Evolutionary conservation across 2,113 vertebrate genomes (phyloP), one percentile per base, ranked within the genome.

Genomic region (Nanorana parkeri): DNA sequence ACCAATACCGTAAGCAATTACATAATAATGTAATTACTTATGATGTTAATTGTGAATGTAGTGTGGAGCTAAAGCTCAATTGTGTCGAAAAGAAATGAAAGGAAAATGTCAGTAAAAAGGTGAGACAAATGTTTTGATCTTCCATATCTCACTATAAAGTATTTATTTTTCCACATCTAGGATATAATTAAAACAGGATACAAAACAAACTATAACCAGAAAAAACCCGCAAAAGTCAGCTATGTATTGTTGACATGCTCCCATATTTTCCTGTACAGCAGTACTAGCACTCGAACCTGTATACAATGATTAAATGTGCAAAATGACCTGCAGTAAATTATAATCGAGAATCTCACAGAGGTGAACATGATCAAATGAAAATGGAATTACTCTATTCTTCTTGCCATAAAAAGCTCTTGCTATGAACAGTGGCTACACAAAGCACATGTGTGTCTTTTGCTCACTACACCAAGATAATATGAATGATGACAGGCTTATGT

Each of bases 401-500:
- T 74, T 41, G 26, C 79, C 19, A 54, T 24, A 73, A 60, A 81
- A 65, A 65, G 68, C 11, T 78, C 65, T 32, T 47, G 36, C 71
- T 11, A 79, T 26, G 65, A 79, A 63, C 60, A 80, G 63, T 47
- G 41, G 32, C 19, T 41, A 67, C 69, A 82, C 63, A 82, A 82
- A 75, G 69, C 69, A 82, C 41, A 28, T 80, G 77, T 67, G 60
- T 65, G 54, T 68, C 77, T 69, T 74, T 41, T 67, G 66, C 61
- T 66, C 47, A 65, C 19, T 51, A 36, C 71, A 67, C 69, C 51
- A 74, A 58, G 51, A 54, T 75, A 73, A 74, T 82, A 82, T 74
- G 63, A 82, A 82, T 75, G 61, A 75, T 74, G 61, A 82, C 80
- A 75, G 80, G 73, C 28, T 55, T 82, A 67, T 66, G 60, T 20